Evolutionary conservation across 2,888 invertebrate genomes (phyloP).

Genomic region (Pseudeuparius sepicola): DNA sequence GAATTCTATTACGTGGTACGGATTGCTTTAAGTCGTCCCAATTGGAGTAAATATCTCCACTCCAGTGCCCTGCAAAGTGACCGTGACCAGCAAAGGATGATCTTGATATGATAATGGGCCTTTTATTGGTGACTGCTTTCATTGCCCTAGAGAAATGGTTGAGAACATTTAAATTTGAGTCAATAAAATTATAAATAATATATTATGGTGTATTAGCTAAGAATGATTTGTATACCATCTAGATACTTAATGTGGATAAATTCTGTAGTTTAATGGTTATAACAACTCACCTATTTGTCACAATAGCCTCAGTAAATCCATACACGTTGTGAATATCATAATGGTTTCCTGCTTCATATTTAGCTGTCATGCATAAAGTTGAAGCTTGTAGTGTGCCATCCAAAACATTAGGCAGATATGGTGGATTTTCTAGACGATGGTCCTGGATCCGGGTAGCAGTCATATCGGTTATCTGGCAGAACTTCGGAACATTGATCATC

Average conservation of each 20-base stretch:
- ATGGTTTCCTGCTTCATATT: conserved; percentile 55
- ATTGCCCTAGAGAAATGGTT: conserved; percentile 56
- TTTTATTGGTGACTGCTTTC: conserved; percentile 50
- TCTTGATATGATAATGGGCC: conserved; percentile 68
- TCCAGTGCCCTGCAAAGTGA: conserved; percentile 68
- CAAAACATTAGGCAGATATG: conserved; percentile 53
- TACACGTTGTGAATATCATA: conserved; percentile 71
- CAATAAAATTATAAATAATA: too few species aligned
- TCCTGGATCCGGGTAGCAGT: too few species aligned
- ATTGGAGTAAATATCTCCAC: conserved; percentile 63
- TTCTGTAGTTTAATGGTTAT: too few species aligned
- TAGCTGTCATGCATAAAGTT: conserved; percentile 71
- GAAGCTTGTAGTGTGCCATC: conserved; percentile 50
- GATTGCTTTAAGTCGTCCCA: conserved; percentile 69
- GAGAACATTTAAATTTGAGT: too few species aligned
- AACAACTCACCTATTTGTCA: conserved; percentile 43
- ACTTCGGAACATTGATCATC: too few species aligned
- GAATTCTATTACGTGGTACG: conserved; percentile 55
- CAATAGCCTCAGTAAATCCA: conserved; percentile 58
- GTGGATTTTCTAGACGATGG: conserved; percentile 60
- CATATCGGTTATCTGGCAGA: too few species aligned
- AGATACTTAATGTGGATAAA: too few species aligned
- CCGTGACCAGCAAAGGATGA: conserved; percentile 68
- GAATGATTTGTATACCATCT: too few species aligned
- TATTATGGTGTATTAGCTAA: too few species aligned